These are phyloP conservation scores for Caenorhabditis doughertyi DNA, from an alignment of 2,888 invertebrate genomes.

Conservation along the genomic window DNA sequence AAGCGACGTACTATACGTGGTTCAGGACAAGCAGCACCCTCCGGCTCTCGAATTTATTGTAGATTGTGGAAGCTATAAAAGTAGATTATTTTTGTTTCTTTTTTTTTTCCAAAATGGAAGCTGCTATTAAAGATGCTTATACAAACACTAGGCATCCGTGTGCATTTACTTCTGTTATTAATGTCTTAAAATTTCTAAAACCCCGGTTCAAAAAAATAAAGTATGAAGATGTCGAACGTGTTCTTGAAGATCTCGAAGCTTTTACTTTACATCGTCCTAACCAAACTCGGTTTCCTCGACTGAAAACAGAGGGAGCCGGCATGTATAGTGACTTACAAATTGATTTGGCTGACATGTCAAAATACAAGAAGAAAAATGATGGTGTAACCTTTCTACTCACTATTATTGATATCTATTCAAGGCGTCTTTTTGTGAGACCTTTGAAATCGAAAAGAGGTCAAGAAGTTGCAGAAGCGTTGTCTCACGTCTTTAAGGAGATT, in stretches of 20 bases:
- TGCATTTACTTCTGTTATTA: constrained; percentile 15
- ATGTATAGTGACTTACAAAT: not conserved
- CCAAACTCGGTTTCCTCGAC: not conserved
- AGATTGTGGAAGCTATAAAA: constrained; percentile 10
- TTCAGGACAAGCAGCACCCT: not conserved
- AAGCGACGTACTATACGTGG: not conserved
- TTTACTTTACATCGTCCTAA: constrained; percentile 9
- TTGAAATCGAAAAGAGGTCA: not conserved
- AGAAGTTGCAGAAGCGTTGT: not conserved
- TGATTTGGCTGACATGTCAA: not conserved
- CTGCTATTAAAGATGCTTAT: constrained; percentile 18
- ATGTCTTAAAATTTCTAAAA: constrained; percentile 1
- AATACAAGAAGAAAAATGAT: not conserved
- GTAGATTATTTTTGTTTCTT: not conserved
- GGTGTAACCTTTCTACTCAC: not conserved
- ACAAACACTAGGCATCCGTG: not conserved
- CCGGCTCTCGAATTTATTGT: constrained; percentile 9
- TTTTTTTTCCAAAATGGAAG: not conserved
- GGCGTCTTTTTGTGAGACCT: constrained; percentile 7
- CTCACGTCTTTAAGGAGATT: not conserved
- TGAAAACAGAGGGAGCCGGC: constrained; percentile 1
- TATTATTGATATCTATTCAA: constrained; percentile 15
- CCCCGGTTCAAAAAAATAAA: not conserved
- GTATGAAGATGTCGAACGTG: not conserved
- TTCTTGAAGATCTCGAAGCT: constrained; percentile 1